Base-by-base conservation (phyloP, 2,888 invertebrate species). In the Gibbula magus region DNA sequence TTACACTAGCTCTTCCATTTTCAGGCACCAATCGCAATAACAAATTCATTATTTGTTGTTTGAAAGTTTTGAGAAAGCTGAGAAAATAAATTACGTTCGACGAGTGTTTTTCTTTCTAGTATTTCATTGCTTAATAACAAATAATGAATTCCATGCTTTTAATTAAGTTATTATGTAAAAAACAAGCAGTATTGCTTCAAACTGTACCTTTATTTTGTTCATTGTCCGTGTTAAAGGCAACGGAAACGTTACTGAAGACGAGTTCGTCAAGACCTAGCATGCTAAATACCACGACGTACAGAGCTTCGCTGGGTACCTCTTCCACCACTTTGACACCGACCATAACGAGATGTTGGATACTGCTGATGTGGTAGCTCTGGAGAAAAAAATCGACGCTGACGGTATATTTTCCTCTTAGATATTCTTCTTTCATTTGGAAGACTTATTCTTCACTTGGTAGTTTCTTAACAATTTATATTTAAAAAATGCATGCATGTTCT, bases 261-360 rank as follows among this genome's bases (percentile, higher is more conserved):
- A 76, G 56, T 76, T 76, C 20, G 56, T 39, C 3, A 56, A 76
- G 18, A 25, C 25, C 2, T 61, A 25, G 61, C 61, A 61, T 25
- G 13, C 5, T 8, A 25, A 25, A 25, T 78, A 78, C 78, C 66
- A 67, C 10, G 78, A 78, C 52, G 35, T n/a, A 2, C 45, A 20
- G 4, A 51, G 51, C 20, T 78, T 78, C 35, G 78, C 78, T 16
- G 52, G 32, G 13, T 70, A 78, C 35, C 67, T 78, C 51, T 78
- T 78, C 32, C 67, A 67, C 7, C 70, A 70, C 53, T 39, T 78
- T 22, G 70, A 78, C 32, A 53, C 52, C 53, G 32, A 78, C 53
- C 3, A 1, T 2, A 70, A 78, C 53, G 32, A 1, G 5, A 56
- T 20, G 2, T 18, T 56, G 29, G 20, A 29, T 2, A 7, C 10